phyloP scores from a whole-genome alignment of 1,140 invertebrate genomes.

The Harlomillsia oculata region DNA sequence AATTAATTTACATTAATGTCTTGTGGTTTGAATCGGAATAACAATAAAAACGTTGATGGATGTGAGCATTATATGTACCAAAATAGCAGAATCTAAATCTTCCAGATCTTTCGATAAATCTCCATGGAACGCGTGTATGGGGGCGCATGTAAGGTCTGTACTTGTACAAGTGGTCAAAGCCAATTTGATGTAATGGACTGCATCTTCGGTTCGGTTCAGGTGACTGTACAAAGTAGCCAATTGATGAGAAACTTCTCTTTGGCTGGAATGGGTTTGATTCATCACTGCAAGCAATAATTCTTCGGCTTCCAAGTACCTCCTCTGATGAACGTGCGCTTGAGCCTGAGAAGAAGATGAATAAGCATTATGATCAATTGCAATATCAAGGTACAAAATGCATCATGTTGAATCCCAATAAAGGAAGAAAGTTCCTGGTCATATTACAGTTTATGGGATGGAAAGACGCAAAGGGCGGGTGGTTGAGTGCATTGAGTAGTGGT shows the following conservation, averaged over 20 bases:
- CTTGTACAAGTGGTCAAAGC: conserved; percentile 25
- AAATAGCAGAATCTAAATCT: conserved; percentile 31
- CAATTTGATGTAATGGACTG: conserved; percentile 28
- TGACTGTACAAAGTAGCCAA: conserved; percentile 33
- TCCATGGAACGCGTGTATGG: conserved; percentile 34
- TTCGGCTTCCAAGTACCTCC: conserved; percentile 33
- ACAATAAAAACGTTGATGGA: too few relatives aligned
- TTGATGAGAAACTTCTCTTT: conserved; percentile 34
- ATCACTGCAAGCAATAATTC: conserved; percentile 27
- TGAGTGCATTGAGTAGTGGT: too few relatives aligned
- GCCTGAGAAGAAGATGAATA: conserved; percentile 21
- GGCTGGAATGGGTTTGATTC: conserved; percentile 30
- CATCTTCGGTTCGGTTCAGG: conserved; percentile 32
- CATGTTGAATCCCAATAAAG: neutral
- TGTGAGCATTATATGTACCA: too few relatives aligned
- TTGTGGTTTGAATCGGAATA: too few relatives aligned
- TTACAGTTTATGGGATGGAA: too few relatives aligned
- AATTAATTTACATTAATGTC: neutral
- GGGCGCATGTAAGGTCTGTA: conserved; percentile 30
- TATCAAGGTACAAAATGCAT: neutral
- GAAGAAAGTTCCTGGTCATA: too few relatives aligned
- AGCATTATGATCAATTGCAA: neutral
- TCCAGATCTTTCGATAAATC: conserved; percentile 34
- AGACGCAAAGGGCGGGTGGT: too few relatives aligned
- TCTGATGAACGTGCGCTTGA: conserved; percentile 30